Percentiles rank a stretch among this genome's conserved stretches.
These are phyloP conservation scores for Diadophis punctatus DNA, from an alignment of 2,113 vertebrate genomes.

Conservation along the genomic window DNA sequence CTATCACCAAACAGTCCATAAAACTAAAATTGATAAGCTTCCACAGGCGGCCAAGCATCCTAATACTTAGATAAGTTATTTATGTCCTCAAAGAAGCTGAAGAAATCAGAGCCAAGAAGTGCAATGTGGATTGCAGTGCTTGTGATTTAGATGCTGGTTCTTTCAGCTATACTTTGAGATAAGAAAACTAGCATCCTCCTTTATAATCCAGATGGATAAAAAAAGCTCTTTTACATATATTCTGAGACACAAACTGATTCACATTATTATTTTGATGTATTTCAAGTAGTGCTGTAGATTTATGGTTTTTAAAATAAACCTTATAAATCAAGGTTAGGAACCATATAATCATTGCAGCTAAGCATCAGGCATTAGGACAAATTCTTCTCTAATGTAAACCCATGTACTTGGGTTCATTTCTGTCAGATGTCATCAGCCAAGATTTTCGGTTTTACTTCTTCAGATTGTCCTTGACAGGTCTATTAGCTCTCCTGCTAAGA, in stretches of 20 bases:
- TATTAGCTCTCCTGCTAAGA: neutral
- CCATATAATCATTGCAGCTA: slow-evolving; percentile 38
- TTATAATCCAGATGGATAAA: slow-evolving; percentile 50
- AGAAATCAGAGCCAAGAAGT: slow-evolving; percentile 47
- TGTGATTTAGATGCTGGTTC: slow-evolving; percentile 58
- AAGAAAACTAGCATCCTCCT: slow-evolving; percentile 64
- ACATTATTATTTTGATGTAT: slow-evolving; percentile 36
- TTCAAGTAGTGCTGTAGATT: slow-evolving; percentile 57
- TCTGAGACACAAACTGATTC: neutral
- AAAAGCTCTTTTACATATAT: slow-evolving; percentile 13
- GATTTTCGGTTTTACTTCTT: neutral
- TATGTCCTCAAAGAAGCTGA: slow-evolving; percentile 54
- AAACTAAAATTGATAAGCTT: slow-evolving; percentile 64
- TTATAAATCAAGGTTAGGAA: slow-evolving; percentile 54
- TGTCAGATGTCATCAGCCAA: neutral
- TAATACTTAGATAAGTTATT: slow-evolving; percentile 61
- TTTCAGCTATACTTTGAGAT: slow-evolving; percentile 57
- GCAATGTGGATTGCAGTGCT: slow-evolving; percentile 54
- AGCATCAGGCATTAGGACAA: slow-evolving; percentile 34
- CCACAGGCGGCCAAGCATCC: slow-evolving; percentile 48
- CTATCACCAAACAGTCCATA: slow-evolving; percentile 64
- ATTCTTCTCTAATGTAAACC: slow-evolving; percentile 48
- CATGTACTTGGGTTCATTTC: slow-evolving; percentile 7
- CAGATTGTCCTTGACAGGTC: neutral
- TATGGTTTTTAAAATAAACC: slow-evolving; percentile 45